Evolutionary conservation across 64 coral and sea anemone species (phyloP).

Genomic region (Orbicella faveolata): DNA sequence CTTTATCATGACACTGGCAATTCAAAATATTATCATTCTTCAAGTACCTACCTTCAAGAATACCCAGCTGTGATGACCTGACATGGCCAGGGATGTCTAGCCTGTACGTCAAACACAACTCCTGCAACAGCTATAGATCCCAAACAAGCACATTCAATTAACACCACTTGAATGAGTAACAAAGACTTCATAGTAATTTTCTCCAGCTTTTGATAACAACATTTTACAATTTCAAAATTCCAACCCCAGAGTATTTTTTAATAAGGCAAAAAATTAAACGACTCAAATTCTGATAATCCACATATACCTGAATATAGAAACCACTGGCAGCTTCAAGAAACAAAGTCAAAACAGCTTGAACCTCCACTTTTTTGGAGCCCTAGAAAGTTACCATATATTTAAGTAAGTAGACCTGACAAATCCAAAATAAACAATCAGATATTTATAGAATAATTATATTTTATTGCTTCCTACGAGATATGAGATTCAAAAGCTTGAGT

Average conservation of each 20-base stretch:
- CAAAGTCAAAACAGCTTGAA: slow-evolving; percentile 88
- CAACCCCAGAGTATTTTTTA: no score
- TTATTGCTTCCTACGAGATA: no score
- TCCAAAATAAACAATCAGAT: not conserved
- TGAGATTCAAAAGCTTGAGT: no score
- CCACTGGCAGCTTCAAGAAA: slow-evolving; percentile 97
- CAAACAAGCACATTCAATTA: not conserved
- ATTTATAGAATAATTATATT: no score
- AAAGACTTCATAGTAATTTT: not conserved
- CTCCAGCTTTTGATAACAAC: not conserved
- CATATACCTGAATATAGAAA: slow-evolving; percentile 94
- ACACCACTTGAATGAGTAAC: not conserved
- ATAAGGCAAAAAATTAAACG: no score
- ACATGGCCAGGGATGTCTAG: slow-evolving; percentile 92
- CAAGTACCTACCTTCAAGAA: slow-evolving; percentile 82
- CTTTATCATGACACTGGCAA: no score
- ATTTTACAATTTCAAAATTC: no score
- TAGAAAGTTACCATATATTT: not conserved
- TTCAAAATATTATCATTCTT: no score
- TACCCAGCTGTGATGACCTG: slow-evolving; percentile 82
- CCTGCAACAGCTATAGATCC: slow-evolving; percentile 80
- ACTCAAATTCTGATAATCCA: not conserved
- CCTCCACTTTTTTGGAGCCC: slow-evolving; percentile 84
- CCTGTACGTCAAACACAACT: slow-evolving; percentile 87
- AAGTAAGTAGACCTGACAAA: not conserved